A percentile compares a stretch with the other conserved stretches of the same genome.
phyloP scores from a whole-genome alignment of 2,888 invertebrate genomes.

The Bedellia somnulentella region DNA sequence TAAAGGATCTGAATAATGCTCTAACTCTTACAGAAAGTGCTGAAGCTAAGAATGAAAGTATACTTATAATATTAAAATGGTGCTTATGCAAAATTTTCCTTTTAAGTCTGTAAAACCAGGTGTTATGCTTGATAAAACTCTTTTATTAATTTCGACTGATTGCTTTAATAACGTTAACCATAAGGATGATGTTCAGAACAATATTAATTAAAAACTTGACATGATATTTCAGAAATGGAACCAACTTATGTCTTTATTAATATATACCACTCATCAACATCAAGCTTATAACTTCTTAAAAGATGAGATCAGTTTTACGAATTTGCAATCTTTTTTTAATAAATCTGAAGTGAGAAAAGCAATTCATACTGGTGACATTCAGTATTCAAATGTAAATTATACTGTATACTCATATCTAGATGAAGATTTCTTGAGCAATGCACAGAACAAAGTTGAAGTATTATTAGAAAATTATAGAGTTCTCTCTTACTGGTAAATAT shows the following conservation, averaged over 20 bases:
- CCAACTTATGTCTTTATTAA: background rate
- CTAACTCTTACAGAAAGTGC: background rate
- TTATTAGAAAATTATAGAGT: slow-evolving; percentile 6
- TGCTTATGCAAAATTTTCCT: too few species aligned
- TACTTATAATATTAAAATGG: too few species aligned
- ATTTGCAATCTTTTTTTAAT: background rate
- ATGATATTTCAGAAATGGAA: slow-evolving; percentile 5
- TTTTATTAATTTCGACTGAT: too few species aligned
- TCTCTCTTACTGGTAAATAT: slow-evolving; percentile 5
- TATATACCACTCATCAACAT: background rate
- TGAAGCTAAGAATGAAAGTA: too few species aligned
- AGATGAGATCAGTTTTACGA: slow-evolving; percentile 1
- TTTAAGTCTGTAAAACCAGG: too few species aligned
- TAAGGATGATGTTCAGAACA: too few species aligned
- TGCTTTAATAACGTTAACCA: too few species aligned
- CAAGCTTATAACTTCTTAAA: slow-evolving; percentile 7
- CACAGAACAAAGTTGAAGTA: slow-evolving; percentile 1
- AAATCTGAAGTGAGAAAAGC: slow-evolving; percentile 1
- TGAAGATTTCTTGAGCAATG: slow-evolving; percentile 3
- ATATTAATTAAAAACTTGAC: too few species aligned
- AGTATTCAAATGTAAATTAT: slow-evolving; percentile 1
- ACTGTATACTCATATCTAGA: slow-evolving; percentile 7
- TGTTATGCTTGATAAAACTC: too few species aligned
- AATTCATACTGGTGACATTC: slow-evolving; percentile 4
- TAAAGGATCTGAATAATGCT: background rate